Base-by-base conservation (phyloP, 1,140 invertebrate genomes). In the Lordiphosa mommai region DNA sequence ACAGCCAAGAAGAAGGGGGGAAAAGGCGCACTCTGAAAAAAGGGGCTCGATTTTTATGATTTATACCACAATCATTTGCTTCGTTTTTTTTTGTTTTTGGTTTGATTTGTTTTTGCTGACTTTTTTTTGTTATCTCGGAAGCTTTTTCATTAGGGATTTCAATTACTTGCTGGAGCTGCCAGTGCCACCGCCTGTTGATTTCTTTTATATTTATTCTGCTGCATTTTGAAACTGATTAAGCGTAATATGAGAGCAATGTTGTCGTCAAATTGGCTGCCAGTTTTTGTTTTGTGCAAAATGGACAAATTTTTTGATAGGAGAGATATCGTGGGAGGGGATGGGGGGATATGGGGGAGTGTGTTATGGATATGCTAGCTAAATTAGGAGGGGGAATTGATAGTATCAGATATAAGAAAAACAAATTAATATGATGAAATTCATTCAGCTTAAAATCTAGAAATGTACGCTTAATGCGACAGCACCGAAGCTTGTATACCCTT, bases 21-120 rank as follows among this genome's bases (percentile, higher is more conserved):
- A 49, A 29, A 47, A 23, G n/a, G 23, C 23, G 23, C 23, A 6
- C 23, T 27, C 49, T 17, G 37, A 58, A 82, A 80, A 80, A 80
- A 66, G 76, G 61, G 76, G 76, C 76, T 82, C 77, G 76, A 56
- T 82, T 71, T 40, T 60, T 74, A 57, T 67, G 63, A 68, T 77
- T 79, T 68, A 27, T 20, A 20, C 17, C 17, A 20, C 17, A 20
- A 20, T 20, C 17, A 20, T 20, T 20, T 63, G 40, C 51, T 50
- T 43, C 43, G 36, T 30, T 51, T 50, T 38, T 29, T 37, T 51
- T 69, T 65, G 49, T 49, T 57, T 53, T 49, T 30, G 44, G 53
- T 68, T 67, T 68, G 52, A 43, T 56, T 52, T 40, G 32, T 44
- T 57, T 56, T 60, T 55, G 27, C 13, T 41, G 17, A 37, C 30